phyloP scores from a whole-genome alignment of 2,113 vertebrate species.

The Pluvianellus socialis region DNA sequence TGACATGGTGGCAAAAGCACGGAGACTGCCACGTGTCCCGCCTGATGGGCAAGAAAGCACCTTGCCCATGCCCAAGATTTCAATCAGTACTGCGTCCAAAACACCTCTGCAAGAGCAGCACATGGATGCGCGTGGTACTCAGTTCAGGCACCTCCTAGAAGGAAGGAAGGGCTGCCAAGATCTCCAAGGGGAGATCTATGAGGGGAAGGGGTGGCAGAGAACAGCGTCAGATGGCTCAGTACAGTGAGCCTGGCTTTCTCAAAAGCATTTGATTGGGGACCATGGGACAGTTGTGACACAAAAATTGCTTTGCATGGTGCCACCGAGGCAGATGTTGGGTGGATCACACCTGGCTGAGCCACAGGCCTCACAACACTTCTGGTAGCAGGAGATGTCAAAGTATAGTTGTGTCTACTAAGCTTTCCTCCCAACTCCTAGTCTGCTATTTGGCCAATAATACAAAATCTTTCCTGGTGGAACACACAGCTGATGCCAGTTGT shows the following conservation, averaged over 20 bases:
- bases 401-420: neutral
- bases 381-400: neutral
- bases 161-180: neutral
- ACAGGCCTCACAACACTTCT: neutral
- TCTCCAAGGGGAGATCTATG: accelerated
- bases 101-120: neutral
- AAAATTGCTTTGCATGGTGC: neutral
- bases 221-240: accelerated
- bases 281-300: accelerated
- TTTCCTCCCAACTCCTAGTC: neutral
- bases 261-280: neutral
- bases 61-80: neutral
- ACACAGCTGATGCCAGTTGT: neutral
- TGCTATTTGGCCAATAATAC: neutral
- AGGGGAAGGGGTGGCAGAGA: neutral
- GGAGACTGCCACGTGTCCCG: accelerated
- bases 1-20: neutral
- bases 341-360: neutral
- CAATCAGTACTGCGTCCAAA: neutral
- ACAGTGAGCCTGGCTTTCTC: neutral
- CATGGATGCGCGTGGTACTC: neutral
- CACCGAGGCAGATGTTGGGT: neutral
- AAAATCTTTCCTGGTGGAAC: neutral
- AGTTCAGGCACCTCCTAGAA: neutral
- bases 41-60: neutral